A percentile compares a stretch with the other conserved stretches of the same genome.
phyloP scores from a whole-genome alignment of 2,113 vertebrate genomes.

The Prochilodus magdalenae region DNA sequence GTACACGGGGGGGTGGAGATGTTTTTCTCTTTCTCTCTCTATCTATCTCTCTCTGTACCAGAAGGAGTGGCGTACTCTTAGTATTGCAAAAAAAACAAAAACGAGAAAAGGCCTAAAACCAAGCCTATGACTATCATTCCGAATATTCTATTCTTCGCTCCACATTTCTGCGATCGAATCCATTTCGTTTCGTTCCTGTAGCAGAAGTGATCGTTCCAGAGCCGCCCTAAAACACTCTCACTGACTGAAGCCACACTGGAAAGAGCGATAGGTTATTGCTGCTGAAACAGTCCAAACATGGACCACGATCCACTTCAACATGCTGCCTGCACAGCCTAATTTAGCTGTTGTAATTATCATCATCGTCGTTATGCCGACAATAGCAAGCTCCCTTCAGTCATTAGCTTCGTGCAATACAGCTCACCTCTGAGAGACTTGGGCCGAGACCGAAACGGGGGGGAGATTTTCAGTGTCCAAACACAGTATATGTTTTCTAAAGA shows the following conservation, averaged over 20 bases:
- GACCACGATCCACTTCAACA: not conserved
- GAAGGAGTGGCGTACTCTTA: not conserved
- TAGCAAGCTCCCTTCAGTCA: not conserved
- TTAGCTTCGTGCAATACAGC: conserved; percentile 17
- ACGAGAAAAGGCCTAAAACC: no score
- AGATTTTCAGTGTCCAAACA: conserved; percentile 66
- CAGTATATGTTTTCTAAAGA: conserved; percentile 79
- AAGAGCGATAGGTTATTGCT: conserved; percentile 8
- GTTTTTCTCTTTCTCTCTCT: conserved; percentile 35
- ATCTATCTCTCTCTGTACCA: no score
- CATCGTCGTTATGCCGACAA: not conserved
- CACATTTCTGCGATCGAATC: not conserved
- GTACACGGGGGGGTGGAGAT: conserved; percentile 62
- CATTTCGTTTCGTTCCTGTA: conserved; percentile 26
- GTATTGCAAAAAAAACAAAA: not conserved
- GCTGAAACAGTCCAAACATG: conserved; percentile 3
- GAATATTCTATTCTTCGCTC: not conserved
- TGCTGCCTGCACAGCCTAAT: not conserved
- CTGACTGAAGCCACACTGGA: not conserved
- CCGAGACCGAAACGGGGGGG: conserved; percentile 52
- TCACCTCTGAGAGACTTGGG: conserved; percentile 41
- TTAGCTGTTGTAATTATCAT: not conserved
- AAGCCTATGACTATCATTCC: not conserved
- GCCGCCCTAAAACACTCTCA: not conserved
- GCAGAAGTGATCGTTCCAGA: conserved; percentile 6